phyloP scores from a whole-genome alignment of 1,140 invertebrate species.

The Brachionus manjavacas region DNA sequence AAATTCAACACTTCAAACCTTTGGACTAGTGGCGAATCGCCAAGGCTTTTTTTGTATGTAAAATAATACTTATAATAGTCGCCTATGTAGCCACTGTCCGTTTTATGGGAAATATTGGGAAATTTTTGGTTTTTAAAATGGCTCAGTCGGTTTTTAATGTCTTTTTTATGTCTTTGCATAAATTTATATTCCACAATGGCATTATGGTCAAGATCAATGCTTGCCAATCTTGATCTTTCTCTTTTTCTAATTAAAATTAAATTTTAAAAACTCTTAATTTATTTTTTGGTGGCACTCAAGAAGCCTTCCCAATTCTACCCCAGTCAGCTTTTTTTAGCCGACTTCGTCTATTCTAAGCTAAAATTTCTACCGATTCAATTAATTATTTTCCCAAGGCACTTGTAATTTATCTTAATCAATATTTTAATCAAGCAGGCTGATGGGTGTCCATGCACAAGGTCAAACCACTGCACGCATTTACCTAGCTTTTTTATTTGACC shows the following conservation, averaged over 20 bases:
- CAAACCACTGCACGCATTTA: neutral
- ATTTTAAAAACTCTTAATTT: neutral
- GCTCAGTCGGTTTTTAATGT: neutral
- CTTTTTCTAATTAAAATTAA: constrained; percentile 4
- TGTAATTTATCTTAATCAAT: neutral
- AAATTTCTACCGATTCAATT: neutral
- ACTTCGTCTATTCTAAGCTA: neutral
- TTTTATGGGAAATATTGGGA: neutral
- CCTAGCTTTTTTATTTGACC: constrained; percentile 13
- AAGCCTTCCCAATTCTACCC: neutral
- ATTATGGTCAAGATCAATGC: constrained; percentile 35
- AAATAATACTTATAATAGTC: constrained; percentile 27
- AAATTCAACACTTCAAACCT: neutral
- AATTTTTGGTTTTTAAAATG: neutral
- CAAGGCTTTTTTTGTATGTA: neutral
- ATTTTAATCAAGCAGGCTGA: neutral
- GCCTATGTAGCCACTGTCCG: neutral
- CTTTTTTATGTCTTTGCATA: neutral
- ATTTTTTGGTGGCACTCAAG: neutral
- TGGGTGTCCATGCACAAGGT: neutral
- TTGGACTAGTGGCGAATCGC: neutral
- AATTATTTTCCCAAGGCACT: neutral
- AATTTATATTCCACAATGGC: constrained; percentile 23
- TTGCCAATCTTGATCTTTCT: neutral
- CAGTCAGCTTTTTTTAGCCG: neutral